These are phyloP conservation scores for Amblyopsis hoosieri DNA, from an alignment of 2,797 vertebrate species.

Conservation along the genomic window DNA sequence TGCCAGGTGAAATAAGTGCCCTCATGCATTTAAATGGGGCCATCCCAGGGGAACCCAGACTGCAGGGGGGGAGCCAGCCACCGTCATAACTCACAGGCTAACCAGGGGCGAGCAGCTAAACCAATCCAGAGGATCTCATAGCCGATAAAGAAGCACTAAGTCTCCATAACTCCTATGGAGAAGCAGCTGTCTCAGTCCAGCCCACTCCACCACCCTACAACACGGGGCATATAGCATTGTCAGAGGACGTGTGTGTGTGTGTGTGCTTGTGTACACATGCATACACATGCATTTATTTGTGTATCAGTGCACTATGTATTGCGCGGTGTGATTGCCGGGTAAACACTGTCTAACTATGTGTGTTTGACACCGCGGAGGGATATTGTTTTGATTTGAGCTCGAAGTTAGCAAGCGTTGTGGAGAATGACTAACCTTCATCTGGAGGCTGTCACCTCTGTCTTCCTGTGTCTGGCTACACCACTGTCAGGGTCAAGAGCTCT, in stretches of 20 bases:
- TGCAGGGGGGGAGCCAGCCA: constrained; percentile 53
- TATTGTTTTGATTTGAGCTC: too few species aligned
- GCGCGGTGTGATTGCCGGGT: neutral
- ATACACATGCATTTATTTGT: neutral
- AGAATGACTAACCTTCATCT: too few species aligned
- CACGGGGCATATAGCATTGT: neutral
- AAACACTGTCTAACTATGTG: too few species aligned
- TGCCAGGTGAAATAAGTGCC: constrained; percentile 44
- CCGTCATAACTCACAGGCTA: constrained; percentile 60
- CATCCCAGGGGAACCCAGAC: constrained; percentile 52
- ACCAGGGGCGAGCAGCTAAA: constrained; percentile 42
- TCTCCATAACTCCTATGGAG: constrained; percentile 50
- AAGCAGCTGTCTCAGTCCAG: constrained; percentile 18
- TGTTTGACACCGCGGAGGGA: too few species aligned
- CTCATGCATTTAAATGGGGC: constrained; percentile 80
- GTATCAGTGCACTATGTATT: neutral
- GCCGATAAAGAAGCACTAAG: constrained; percentile 39
- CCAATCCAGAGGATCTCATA: neutral
- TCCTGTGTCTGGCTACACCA: too few species aligned
- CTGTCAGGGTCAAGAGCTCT: neutral
- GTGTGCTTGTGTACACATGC: constrained; percentile 2
- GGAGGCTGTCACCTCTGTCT: too few species aligned
- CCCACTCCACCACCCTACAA: too few species aligned
- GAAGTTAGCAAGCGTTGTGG: too few species aligned
- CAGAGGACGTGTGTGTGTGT: constrained; percentile 5